Evolutionary conservation across 2,797 vertebrate genomes (phyloP), one percentile per base, ranked within the genome.

Genomic region (Aratinga solstitialis): DNA sequence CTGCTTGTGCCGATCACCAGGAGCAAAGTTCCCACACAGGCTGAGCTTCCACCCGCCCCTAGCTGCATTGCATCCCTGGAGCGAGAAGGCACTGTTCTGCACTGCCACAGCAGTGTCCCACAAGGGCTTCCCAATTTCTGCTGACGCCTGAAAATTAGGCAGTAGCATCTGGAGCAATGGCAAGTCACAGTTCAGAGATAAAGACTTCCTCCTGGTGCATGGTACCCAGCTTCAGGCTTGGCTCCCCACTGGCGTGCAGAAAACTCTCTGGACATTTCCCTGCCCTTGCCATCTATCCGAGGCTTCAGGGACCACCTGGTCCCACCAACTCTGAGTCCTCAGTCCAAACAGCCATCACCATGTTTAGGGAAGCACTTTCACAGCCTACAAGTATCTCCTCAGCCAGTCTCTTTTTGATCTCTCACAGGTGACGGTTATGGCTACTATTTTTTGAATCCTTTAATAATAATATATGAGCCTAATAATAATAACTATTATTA

Each of bases 21-120:
- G 72, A 88, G 62, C 50, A 54, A 85, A 74, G 61, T 62, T 74
- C 40, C 47, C 61, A 54, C 2, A 2, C 47, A 69, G 11, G 7
- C 62, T 27, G 56, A 90, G 56, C 59, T 92, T 68, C 54, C 21
- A 11, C 45, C 50, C 40, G 18, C 4, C 19, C 34, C 12, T 10
- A 36, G 23, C 26, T 79, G 32, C 47, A 45, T 12, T 1, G 0
- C 40, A 53, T 9, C 30, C 58, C 67, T 2, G 3, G 7, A 69
- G 59, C 17, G 68, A 34, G 62, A 68, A 0, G 1, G 43, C 26
- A 15, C 20, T 0, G 0, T 40, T 67, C 59, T 42, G 51, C 42
- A 51, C 6, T 7, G 84, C 27, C 61, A 42, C 36, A 56, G 53
- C 59, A 68, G 17, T 1, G 19, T 67, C 47, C 23, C 2, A 0